phyloP scores from a whole-genome alignment of 2,888 invertebrate genomes.

The Lepidonotus clava region DNA sequence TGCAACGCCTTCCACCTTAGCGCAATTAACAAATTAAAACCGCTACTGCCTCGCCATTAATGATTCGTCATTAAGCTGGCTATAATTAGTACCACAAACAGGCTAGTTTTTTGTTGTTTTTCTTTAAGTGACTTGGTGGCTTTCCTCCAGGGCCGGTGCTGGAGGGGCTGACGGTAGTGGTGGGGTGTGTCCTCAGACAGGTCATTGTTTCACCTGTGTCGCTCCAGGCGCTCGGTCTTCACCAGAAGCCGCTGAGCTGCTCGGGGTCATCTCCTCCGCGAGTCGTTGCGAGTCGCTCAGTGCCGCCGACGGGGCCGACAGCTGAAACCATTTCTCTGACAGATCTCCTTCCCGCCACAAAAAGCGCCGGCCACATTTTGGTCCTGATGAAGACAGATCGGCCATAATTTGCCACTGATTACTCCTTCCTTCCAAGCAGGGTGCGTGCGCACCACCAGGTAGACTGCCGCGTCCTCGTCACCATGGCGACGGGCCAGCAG shows the following conservation, averaged over 20 bases:
- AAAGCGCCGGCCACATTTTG: not conserved
- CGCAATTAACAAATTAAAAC: not conserved
- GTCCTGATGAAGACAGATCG: not conserved
- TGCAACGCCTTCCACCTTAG: not conserved
- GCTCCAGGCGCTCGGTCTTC: not conserved
- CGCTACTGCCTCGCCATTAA: too few species aligned
- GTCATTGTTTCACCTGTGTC: not conserved
- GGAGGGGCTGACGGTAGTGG: too few species aligned
- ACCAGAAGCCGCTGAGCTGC: not conserved
- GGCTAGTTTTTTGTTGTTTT: too few species aligned
- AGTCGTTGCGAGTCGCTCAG: not conserved
- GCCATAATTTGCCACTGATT: constrained; percentile 5
- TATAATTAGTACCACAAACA: too few species aligned
- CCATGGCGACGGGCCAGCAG: not conserved
- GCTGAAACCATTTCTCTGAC: constrained; percentile 18
- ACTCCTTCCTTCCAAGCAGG: not conserved
- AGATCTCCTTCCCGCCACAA: constrained; percentile 18
- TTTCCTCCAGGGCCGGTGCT: too few species aligned
- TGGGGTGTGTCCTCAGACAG: too few species aligned
- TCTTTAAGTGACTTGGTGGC: too few species aligned
- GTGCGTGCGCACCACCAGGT: not conserved
- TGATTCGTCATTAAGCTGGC: too few species aligned
- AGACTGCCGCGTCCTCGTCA: not conserved
- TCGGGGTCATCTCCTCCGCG: too few species aligned
- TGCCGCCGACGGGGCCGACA: not conserved